Base-by-base conservation (phyloP, 2,797 vertebrate genomes). In the Amphiprion clarkii region DNA sequence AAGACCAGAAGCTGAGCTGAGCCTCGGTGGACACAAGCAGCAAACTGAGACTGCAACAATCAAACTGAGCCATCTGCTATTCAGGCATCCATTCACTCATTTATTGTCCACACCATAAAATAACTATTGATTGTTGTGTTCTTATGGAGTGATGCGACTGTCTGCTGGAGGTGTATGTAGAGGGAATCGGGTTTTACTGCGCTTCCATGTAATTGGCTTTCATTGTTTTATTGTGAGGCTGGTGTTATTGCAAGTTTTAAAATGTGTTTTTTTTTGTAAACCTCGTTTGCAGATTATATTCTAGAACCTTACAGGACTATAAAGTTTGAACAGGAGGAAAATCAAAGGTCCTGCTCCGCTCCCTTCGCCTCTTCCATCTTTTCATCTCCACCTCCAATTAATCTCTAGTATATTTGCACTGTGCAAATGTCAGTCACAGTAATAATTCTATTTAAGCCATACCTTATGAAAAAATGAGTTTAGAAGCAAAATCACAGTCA, bases 261-360 rank as follows among this genome's bases (percentile, higher is more conserved):
- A 57, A 54, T 58, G 19, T 17, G 12, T 48, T 74, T 72, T 65
- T 65, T 44, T 58, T 21, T 56, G 54, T 57, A 74, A 85, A 77
- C 36, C 40, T 52, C 1, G 16, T 54, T 51, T 58, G 39, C 2
- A n/a, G n/a, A 62, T n/a, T 46, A 7, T 13, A 49, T 82, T 56
- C 65, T 1, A 25, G 23, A 71, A 25, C 7, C 5, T 29, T 23
- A 44, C 2, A 4, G 6, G 56, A 44, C 13, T n/a, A n/a, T 46
- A 42, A 72, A 36, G n/a, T 42, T 25, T 6, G 2, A 66, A 39
- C 1, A 1, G 3, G 12, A 36, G 23, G 2, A 29, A 12, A 48
- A 58, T 53, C 1, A 36, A 67, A 52, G 46, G 10, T 2, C 6
- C 25, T 54, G 19, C 31, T 64, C 10, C 8, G 10, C 16, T 33